Conservation (phyloP, 1,140 invertebrate genomes). For the Drosophila guanche region DNA sequence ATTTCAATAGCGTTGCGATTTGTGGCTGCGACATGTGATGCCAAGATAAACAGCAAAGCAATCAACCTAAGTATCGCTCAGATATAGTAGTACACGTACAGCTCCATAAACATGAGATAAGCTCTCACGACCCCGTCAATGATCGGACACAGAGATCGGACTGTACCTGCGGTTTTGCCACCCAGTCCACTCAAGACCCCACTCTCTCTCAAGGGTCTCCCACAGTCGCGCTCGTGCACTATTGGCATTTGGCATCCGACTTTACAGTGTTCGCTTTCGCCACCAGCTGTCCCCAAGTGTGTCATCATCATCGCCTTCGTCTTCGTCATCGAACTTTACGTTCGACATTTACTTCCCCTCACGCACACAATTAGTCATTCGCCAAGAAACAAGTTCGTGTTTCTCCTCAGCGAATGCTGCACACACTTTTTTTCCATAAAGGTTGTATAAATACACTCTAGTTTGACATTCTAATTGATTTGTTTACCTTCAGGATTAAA, state of each 20-base stretch:
- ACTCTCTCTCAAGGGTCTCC: conserved; percentile 11
- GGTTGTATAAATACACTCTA: too few relatives aligned
- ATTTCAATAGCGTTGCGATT: conserved; percentile 38
- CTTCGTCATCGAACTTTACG: conserved; percentile 18
- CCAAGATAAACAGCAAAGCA: conserved; percentile 44
- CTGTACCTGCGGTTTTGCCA: conserved; percentile 23
- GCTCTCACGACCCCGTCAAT: conserved; percentile 13
- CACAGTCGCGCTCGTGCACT: conserved; percentile 1
- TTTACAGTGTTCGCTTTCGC: conserved; percentile 12
- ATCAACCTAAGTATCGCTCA: conserved; percentile 49
- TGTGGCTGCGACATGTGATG: conserved; percentile 46
- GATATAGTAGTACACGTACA: conserved; percentile 4
- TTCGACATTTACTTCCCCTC: conserved; percentile 25
- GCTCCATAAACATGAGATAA: too few relatives aligned
- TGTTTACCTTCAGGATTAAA: too few relatives aligned
- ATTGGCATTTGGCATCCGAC: conserved; percentile 19
- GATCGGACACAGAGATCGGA: background rate
- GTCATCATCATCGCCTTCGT: conserved; percentile 4
- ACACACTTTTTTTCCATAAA: conserved; percentile 25
- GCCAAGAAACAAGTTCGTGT: background rate
- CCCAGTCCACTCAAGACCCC: conserved; percentile 17
- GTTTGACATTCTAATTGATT: too few relatives aligned
- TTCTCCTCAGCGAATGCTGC: background rate
- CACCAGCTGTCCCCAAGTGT: conserved; percentile 18
- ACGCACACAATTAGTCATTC: conserved; percentile 53